These are phyloP conservation scores for Nyctalus aviator DNA, from an alignment of 2,797 vertebrate genomes.

Conservation along the genomic window DNA sequence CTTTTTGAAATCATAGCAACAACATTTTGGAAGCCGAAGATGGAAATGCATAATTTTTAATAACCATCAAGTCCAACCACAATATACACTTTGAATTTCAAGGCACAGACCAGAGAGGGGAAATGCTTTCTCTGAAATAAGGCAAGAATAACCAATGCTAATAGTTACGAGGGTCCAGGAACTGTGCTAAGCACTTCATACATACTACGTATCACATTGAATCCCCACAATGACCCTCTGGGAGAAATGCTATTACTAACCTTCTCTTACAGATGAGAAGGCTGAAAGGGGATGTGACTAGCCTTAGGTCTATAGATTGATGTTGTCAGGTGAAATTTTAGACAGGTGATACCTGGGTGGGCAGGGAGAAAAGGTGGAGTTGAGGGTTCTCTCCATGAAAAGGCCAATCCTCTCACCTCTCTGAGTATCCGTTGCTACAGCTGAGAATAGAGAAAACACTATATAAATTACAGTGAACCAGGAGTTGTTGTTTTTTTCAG, in stretches of 20 bases:
- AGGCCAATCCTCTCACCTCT: neutral
- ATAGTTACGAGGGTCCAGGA: neutral
- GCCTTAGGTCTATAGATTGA: neutral
- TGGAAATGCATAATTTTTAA: neutral
- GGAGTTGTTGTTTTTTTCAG: neutral
- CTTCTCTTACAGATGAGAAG: slow-evolving; percentile 11
- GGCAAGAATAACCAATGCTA: neutral
- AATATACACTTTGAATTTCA: neutral
- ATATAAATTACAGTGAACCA: neutral
- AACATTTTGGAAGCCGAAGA: neutral
- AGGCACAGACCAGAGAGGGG: neutral
- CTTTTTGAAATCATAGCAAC: slow-evolving; percentile 5
- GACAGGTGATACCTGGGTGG: neutral
- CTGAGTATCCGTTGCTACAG: neutral
- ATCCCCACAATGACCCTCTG: neutral
- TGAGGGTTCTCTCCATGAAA: neutral
- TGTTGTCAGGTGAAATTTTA: neutral
- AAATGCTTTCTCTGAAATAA: neutral
- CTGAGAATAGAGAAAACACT: slow-evolving; percentile 14
- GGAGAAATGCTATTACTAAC: neutral
- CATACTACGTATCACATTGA: neutral
- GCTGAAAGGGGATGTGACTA: slow-evolving; percentile 1
- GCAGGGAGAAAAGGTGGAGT: neutral
- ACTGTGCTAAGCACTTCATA: neutral
- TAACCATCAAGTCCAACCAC: neutral